Evolutionary conservation across 1,140 invertebrate species (phyloP), one percentile per base, ranked within the genome.

Genomic region (Magallana gigas): DNA sequence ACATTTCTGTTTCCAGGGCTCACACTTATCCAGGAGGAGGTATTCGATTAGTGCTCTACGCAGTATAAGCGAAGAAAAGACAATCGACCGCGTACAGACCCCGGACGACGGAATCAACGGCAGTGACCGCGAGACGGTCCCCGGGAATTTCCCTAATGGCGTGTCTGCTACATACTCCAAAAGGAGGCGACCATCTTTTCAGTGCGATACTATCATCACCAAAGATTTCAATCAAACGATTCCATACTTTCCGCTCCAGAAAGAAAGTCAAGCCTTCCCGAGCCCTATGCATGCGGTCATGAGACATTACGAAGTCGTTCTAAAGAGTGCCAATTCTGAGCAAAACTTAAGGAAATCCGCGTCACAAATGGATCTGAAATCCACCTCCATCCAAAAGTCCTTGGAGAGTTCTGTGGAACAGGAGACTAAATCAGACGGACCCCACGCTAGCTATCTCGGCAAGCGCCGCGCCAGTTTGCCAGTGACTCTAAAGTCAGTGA

Each of bases 261-360:
- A 29, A 64, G 84, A 76, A 85, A 68, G 87, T 48, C 86, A 87
- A 16, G 64, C 84, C 36, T 89, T 87, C 36, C 88, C 88, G 1
- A 84, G 85, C 36, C 88, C 88, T 23, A 57, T 89, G 14, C 88
- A 89, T 23, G 88, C 88, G 5, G 68, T 89, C 29, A 64, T 83
- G 57, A 89, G 88, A 89, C 88, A 89, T 29, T 89, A 89, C 82
- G 85, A 80, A 85, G 88, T 68, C 76, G 80, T 18, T 86, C 87
- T 76, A 60, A 88, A 57, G 80, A 83, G 57, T 59, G 80, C 62
- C 7, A 88, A 83, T 14, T 48, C 57, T 3, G 58, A 64, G 57
- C 9, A 14, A 1, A 57, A 57, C 7, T 48, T 58, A 5, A 59
- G 57, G 29, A 76, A 76, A 76, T 76, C 18, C 60, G 36, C 48